Percentiles rank a stretch among this genome's conserved stretches.
These are phyloP conservation scores for Pristis pectinata DNA, from an alignment of 2,797 vertebrate genomes.

Conservation along the genomic window DNA sequence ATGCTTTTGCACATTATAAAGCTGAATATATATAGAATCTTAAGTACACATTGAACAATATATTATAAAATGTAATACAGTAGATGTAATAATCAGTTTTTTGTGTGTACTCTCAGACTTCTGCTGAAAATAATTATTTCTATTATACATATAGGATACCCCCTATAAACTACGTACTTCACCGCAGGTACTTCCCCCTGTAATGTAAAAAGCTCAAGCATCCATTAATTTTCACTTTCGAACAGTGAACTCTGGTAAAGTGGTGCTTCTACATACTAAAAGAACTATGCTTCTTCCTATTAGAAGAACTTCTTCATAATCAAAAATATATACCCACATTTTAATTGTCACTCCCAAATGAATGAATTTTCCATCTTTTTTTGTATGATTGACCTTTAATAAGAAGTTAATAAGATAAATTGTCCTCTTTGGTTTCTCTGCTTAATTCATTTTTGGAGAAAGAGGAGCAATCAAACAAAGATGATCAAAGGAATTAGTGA, in stretches of 20 bases:
- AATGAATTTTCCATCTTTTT: neutral
- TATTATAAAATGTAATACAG: neutral
- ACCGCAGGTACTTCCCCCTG: neutral
- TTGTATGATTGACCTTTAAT: constrained; percentile 22
- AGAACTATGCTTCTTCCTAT: too few relatives aligned
- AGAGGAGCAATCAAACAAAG: neutral
- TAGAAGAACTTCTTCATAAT: neutral
- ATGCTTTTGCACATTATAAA: neutral
- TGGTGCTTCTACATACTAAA: too few relatives aligned
- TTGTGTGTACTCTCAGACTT: neutral
- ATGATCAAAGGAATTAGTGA: neutral
- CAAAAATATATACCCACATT: neutral
- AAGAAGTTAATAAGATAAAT: neutral
- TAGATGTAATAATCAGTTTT: neutral
- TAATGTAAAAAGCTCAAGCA: too few relatives aligned
- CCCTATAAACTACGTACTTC: neutral
- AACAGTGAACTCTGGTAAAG: neutral
- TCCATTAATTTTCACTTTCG: neutral
- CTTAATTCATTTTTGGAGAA: constrained; percentile 4
- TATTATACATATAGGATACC: neutral
- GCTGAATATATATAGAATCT: neutral
- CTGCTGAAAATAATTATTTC: neutral
- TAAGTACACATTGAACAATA: neutral
- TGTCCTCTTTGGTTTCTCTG: neutral
- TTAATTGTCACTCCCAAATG: neutral